Evolutionary conservation across 2,888 invertebrate species (phyloP).

Genomic region (Polydrusus pterygomalis): DNA sequence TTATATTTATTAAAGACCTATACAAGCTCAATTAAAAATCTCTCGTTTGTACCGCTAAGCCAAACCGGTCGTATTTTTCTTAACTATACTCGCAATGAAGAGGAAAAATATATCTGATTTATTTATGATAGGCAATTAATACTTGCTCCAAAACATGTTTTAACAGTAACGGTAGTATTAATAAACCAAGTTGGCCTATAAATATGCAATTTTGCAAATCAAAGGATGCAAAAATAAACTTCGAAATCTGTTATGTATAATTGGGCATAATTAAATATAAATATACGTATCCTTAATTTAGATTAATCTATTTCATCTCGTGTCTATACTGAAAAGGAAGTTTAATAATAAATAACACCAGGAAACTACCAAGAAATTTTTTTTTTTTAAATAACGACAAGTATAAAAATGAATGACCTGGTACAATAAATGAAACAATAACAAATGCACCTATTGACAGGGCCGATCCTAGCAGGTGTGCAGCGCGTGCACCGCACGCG

Average conservation of each 20-base stretch:
- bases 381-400: no score
- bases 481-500: no score
- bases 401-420: no score
- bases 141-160: constrained; percentile 30
- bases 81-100: constrained; percentile 19
- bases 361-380: background rate
- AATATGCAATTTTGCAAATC: constrained; percentile 23
- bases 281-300: background rate
- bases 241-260: constrained; percentile 6
- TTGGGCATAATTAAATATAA: constrained; percentile 2
- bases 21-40: constrained; percentile 16
- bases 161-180: constrained; percentile 27
- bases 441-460: no score
- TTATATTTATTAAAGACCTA: constrained; percentile 8
- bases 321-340: no score
- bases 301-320: background rate
- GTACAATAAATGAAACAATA: no score
- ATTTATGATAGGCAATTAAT: constrained; percentile 32
- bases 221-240: constrained; percentile 8
- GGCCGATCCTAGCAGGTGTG: no score
- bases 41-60: constrained; percentile 21
- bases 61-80: constrained; percentile 37
- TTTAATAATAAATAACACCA: no score
- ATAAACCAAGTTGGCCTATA: constrained; percentile 13
- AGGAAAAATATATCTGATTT: constrained; percentile 27